Evolutionary conservation across 1,140 invertebrate species (phyloP).

Genomic region (Diuraphis noxia): DNA sequence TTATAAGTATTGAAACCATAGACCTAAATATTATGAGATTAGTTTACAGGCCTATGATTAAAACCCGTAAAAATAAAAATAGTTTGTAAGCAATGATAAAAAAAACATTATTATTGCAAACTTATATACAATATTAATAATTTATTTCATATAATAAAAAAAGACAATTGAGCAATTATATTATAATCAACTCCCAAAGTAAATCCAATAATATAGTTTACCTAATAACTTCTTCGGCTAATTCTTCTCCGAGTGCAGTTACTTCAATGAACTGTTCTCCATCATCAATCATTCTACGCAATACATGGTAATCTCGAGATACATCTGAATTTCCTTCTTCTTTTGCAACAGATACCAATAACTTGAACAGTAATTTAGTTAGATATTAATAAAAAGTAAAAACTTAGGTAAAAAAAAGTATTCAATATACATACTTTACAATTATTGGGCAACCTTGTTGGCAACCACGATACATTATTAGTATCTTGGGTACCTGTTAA

Average conservation of each 20-base stretch:
- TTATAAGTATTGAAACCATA: background rate
- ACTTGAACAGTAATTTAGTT: conserved; percentile 61
- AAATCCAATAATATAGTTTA: conserved; percentile 58
- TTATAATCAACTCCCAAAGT: background rate
- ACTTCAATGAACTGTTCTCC: conserved; percentile 93
- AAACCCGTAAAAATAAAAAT: background rate
- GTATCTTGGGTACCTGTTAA: conserved; percentile 91
- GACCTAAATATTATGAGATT: too few relatives aligned
- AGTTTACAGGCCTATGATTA: too few relatives aligned
- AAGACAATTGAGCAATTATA: background rate
- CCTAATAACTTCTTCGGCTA: conserved; percentile 91
- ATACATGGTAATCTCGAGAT: conserved; percentile 81
- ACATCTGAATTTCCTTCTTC: conserved; percentile 85
- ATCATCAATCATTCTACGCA: conserved; percentile 86
- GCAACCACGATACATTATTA: conserved; percentile 96
- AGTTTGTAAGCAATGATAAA: background rate
- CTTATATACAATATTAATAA: background rate
- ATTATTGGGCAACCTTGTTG: conserved; percentile 82
- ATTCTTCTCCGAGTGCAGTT: conserved; percentile 84
- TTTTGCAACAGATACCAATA: conserved; percentile 86
- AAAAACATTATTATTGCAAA: background rate
- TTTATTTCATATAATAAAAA: background rate
- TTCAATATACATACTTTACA: conserved; percentile 74
- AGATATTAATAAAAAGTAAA: background rate
- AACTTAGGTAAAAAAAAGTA: background rate